Evolutionary conservation across 2,888 invertebrate species (phyloP).

Genomic region (Lasioglossum calceatum): DNA sequence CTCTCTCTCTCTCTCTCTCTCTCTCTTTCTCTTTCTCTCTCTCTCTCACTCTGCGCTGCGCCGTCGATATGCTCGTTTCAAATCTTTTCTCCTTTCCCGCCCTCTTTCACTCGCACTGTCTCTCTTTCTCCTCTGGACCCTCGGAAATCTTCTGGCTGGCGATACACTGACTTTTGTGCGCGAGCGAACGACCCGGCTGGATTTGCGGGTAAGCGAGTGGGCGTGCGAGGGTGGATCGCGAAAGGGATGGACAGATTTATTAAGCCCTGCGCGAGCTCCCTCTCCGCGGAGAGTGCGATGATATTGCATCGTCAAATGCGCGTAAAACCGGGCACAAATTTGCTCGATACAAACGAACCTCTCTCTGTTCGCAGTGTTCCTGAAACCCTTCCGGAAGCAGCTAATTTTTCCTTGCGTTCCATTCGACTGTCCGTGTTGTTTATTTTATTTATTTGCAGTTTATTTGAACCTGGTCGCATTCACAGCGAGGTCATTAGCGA

Average conservation of each 20-base stretch:
- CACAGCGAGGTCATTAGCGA: too few relatives aligned
- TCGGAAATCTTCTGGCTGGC: slow-evolving; percentile 48
- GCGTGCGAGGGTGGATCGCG: slow-evolving; percentile 47
- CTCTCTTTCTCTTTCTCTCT: too few relatives aligned
- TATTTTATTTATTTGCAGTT: too few relatives aligned
- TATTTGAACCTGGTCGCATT: too few relatives aligned
- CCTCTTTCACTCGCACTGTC: background rate
- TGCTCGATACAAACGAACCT: background rate
- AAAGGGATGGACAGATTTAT: slow-evolving; percentile 48
- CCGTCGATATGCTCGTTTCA: slow-evolving; percentile 72
- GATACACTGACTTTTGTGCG: slow-evolving; percentile 56
- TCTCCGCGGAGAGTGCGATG: background rate
- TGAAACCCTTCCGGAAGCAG: background rate
- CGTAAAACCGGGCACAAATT: slow-evolving; percentile 10
- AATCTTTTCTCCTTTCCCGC: slow-evolving; percentile 64
- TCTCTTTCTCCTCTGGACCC: slow-evolving; percentile 1
- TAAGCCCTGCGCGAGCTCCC: slow-evolving; percentile 7
- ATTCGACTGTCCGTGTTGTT: too few relatives aligned
- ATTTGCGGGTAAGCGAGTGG: slow-evolving; percentile 53
- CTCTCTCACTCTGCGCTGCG: slow-evolving; percentile 35
- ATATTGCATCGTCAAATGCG: slow-evolving; percentile 9
- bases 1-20: background rate
- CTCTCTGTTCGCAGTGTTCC: background rate
- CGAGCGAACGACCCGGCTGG: slow-evolving; percentile 31
- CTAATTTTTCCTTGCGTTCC: background rate